Evolutionary conservation across 1,140 invertebrate genomes (phyloP).

Genomic region (Heliothis subflexa): DNA sequence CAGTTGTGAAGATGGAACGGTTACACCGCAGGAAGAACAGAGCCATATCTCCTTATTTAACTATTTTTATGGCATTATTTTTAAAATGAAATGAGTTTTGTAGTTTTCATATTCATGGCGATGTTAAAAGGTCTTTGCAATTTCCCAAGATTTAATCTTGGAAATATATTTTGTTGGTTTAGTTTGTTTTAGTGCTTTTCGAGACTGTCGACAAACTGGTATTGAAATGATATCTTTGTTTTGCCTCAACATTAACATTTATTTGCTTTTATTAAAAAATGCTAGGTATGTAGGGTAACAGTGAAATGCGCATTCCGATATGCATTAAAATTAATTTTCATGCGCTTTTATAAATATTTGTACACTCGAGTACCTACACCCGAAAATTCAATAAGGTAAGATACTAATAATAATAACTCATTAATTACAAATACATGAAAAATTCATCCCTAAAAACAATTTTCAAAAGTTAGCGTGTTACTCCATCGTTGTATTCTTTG

Average conservation of each 20-base stretch:
- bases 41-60: slow-evolving; percentile 74
- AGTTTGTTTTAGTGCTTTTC: neutral
- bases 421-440: neutral
- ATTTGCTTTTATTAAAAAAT: too few species aligned
- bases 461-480: slow-evolving; percentile 55
- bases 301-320: too few species aligned
- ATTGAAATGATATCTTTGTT: neutral
- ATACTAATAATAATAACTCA: too few species aligned
- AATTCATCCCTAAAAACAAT: slow-evolving; percentile 47
- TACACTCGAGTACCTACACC: too few species aligned
- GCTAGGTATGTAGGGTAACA: too few species aligned
- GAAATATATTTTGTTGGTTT: neutral
- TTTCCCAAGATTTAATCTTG: slow-evolving; percentile 36
- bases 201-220: neutral
- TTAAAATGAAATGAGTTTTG: slow-evolving; percentile 71
- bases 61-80: slow-evolving; percentile 76
- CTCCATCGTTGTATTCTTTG: slow-evolving; percentile 50
- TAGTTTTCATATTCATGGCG: slow-evolving; percentile 58
- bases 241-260: neutral
- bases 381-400: too few species aligned
- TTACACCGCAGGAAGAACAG: slow-evolving; percentile 69
- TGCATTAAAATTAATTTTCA: too few species aligned
- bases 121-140: slow-evolving; percentile 42
- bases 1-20: slow-evolving; percentile 71
- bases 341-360: too few species aligned